These are phyloP conservation scores for Thermophis baileyi DNA, from an alignment of 2,113 vertebrate genomes.

Conservation along the genomic window DNA sequence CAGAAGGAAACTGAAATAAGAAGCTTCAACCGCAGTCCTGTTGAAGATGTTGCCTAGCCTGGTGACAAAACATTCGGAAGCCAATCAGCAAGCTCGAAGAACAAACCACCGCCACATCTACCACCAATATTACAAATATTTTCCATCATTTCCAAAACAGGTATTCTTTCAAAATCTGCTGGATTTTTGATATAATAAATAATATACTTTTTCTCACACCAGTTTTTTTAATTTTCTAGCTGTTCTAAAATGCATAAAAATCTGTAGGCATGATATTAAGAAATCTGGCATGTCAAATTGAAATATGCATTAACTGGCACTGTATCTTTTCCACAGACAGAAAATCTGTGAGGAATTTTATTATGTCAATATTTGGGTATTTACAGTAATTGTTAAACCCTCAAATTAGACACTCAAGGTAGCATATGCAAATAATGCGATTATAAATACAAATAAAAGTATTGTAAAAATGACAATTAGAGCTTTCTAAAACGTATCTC, in stretches of 20 bases:
- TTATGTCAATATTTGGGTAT: not conserved
- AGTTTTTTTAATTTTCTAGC: not conserved
- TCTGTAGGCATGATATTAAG: not conserved
- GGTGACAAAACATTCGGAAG: not conserved
- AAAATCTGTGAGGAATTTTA: not conserved
- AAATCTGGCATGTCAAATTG: not conserved
- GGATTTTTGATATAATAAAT: not conserved
- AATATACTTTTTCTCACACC: not conserved
- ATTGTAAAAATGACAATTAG: not conserved
- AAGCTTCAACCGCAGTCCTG: not conserved
- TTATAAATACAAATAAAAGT: slow-evolving; percentile 2
- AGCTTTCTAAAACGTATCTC: not conserved
- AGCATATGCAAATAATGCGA: not conserved
- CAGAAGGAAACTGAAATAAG: not conserved
- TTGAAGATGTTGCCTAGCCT: not conserved
- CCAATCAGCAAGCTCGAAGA: not conserved
- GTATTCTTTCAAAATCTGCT: not conserved
- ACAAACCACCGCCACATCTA: not conserved
- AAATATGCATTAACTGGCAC: not conserved
- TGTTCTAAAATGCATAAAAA: not conserved
- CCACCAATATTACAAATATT: not conserved
- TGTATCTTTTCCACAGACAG: not conserved
- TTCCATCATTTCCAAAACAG: not conserved
- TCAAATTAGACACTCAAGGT: not conserved
- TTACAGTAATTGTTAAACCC: not conserved